Evolutionary conservation across 2,797 vertebrate species (phyloP).

Genomic region (Pygocentrus nattereri): DNA sequence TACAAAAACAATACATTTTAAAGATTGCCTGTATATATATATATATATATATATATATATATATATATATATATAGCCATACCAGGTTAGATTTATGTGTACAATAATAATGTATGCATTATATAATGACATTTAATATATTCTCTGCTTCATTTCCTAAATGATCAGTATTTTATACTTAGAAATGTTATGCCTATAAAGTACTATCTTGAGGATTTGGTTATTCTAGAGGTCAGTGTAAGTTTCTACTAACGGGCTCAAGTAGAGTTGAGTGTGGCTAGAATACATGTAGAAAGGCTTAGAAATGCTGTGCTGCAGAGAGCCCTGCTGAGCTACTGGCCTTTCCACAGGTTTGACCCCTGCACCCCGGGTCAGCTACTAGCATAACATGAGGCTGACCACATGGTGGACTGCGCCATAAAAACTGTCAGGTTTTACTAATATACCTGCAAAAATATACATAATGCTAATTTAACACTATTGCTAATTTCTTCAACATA

Average conservation of each 20-base stretch:
- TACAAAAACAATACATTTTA: not conserved
- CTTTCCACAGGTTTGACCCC: conserved; percentile 60
- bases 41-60: no score
- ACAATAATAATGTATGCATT: no score
- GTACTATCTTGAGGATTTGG: not conserved
- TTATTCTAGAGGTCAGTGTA: not conserved
- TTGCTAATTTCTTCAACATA: not conserved
- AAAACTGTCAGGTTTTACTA: conserved; percentile 34
- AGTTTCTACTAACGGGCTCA: conserved; percentile 20
- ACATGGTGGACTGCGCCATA: conserved; percentile 51
- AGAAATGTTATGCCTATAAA: not conserved
- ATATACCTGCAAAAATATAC: conserved; percentile 26
- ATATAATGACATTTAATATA: no score
- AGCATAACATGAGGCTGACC: conserved; percentile 61
- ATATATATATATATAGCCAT: no score
- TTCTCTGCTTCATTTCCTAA: not conserved
- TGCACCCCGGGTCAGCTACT: conserved; percentile 52
- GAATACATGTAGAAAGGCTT: conserved; percentile 32
- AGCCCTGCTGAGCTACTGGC: conserved; percentile 54
- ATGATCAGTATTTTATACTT: no score
- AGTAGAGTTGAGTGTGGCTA: conserved; percentile 24
- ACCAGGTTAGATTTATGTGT: not conserved
- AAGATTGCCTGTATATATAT: no score
- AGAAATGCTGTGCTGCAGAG: conserved; percentile 31
- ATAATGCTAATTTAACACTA: no score